Evolutionary conservation across 2,797 vertebrate species (phyloP), one percentile per base, ranked within the genome.

Genomic region (Pangasius mekongensis): DNA sequence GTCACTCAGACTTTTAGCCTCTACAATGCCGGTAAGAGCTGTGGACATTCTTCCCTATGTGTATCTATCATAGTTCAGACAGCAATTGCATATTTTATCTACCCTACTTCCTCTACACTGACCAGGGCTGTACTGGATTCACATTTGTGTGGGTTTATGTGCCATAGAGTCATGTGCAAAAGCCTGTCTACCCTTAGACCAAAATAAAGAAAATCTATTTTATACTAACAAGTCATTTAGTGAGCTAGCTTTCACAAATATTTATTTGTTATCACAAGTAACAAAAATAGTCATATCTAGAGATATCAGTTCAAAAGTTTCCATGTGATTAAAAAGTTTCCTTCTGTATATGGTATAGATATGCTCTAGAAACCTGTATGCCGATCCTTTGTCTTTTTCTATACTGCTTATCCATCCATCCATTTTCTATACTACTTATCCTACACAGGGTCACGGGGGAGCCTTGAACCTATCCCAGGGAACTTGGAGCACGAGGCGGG

Each of bases 1-100:
- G 24, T 10, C 39, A 86, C 24, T 86, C 30, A 54, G n/a, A 36
- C 43, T 24, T 88, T 82, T 83, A 77, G 54, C 24, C 47, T 60
- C 49, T 82, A 87, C 18, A 30, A 18, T 54, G 27, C 43, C 14
- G 20, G 49, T 78, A n/a, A 78, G 16, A 80, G 2, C 13, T 77
- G 5, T 5, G 47, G 27, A 52, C 27, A 52, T 77, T 30, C 43
- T 77, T 52, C 43, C 22, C 22, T 27, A 4, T 74, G 8, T 49
- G 36, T 27, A 13, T 43, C 11, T 27, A 74, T 47, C 36, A 73
- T 24, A 73, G 5, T 76, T 76, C 24, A 49, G 11, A 76, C 73
- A n/a, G 13, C 43, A 49, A 2, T 49, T 74, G 24, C 1, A 47
- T 76, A 14, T 77, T 52, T 49, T 76, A 76, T n/a, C 47, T 52